Conservation (phyloP, 2,797 vertebrate species). For the Molossus molossus region DNA sequence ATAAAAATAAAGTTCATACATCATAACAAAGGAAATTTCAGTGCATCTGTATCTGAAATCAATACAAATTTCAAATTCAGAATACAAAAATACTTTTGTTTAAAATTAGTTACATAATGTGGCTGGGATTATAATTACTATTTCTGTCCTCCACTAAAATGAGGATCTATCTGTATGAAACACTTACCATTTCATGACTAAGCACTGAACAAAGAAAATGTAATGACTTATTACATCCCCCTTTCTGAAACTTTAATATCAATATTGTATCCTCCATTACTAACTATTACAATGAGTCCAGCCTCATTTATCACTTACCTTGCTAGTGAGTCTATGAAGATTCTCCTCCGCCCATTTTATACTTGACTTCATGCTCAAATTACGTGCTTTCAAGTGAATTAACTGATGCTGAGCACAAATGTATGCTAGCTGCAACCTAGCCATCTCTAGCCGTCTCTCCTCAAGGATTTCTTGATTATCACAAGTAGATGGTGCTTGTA, state of each 20-base stretch:
- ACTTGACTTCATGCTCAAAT: conserved; percentile 90
- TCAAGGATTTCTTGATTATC: conserved; percentile 87
- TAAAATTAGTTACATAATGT: conserved; percentile 7
- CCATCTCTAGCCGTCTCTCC: conserved; percentile 91
- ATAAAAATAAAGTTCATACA: neutral
- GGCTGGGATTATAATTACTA: conserved; percentile 19
- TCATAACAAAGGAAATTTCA: conserved; percentile 6
- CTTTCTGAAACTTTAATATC: conserved; percentile 38
- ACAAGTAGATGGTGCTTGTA: conserved; percentile 86
- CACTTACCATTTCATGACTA: neutral
- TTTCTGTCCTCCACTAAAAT: neutral
- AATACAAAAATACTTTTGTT: conserved; percentile 38
- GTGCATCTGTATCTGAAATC: neutral
- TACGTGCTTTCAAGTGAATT: conserved; percentile 91
- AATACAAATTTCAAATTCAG: conserved; percentile 45
- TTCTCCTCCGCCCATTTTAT: conserved; percentile 92
- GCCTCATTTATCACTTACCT: conserved; percentile 85
- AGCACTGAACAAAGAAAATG: conserved; percentile 33
- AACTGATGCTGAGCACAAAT: conserved; percentile 93
- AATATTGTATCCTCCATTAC: neutral
- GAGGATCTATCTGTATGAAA: conserved; percentile 39
- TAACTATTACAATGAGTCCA: conserved; percentile 19
- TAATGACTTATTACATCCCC: neutral
- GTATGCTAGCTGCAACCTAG: conserved; percentile 93
- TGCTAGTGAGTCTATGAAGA: conserved; percentile 83